Evolutionary conservation across 1,140 invertebrate species (phyloP).

Genomic region (Drosophila parvula): DNA sequence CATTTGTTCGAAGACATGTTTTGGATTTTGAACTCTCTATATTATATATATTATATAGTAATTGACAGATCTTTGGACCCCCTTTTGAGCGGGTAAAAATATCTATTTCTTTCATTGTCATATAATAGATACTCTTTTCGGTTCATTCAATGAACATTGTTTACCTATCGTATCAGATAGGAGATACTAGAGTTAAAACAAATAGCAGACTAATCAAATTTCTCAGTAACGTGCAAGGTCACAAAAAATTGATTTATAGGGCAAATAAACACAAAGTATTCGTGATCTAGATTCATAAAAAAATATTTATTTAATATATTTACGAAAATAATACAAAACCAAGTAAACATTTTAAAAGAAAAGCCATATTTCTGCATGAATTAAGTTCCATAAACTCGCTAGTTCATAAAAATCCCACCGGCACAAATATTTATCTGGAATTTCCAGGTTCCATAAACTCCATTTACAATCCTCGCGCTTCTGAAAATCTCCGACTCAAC

Average conservation of each 20-base stretch:
- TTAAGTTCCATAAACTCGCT: background rate
- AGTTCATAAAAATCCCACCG: background rate
- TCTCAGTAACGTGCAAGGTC: conserved; percentile 6
- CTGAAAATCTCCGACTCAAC: conserved; percentile 21
- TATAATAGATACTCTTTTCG: conserved; percentile 7
- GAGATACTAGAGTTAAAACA: conserved; percentile 15
- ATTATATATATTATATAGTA: conserved; percentile 1
- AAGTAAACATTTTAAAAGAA: background rate
- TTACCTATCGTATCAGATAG: conserved; percentile 21
- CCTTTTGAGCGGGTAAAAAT: background rate
- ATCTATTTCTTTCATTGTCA: background rate
- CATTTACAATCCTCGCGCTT: conserved; percentile 22
- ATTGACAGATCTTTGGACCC: conserved; percentile 20
- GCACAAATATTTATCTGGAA: conserved; percentile 12
- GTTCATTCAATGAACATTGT: conserved; percentile 27
- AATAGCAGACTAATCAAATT: conserved; percentile 24
- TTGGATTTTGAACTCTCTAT: conserved; percentile 21
- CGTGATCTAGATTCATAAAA: background rate
- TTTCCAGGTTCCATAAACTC: conserved; percentile 12
- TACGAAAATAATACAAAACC: background rate
- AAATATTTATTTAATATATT: background rate
- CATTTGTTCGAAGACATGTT: conserved; percentile 11
- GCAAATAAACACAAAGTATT: background rate
- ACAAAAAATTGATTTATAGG: conserved; percentile 13
- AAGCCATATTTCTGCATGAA: background rate